Evolutionary conservation across 2,888 invertebrate genomes (phyloP), one percentile per base, ranked within the genome.

Genomic region (Hirtodrosophila alboralis): DNA sequence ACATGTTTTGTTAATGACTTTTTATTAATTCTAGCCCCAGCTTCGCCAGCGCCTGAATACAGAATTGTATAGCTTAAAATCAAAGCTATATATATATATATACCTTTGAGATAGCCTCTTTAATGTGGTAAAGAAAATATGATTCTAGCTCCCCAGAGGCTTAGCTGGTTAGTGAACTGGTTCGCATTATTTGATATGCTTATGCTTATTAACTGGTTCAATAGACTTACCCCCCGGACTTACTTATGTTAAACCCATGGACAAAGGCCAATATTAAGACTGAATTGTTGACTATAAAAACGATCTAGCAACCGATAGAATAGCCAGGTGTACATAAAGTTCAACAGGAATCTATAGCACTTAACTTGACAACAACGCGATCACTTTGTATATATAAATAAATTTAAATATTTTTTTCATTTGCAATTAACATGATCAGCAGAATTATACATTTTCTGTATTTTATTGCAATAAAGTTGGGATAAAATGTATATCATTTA

Each of bases 1-100:
- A 79, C 79, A 79, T 83, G 83, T 79, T 79, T 67, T 56, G 57
- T 78, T 78, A 83, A 81, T 76, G 74, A 79, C 70, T 79, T 79
- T 75, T 83, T 79, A 83, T 78, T 79, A 65, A 76, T 76, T 78
- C 68, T 78, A 53, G 41, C 54, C 34, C 28, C 13, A 31, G 34
- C 54, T 44, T 16, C 13, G 28, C 3, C 6, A 31, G 14, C 23
- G 31, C 13, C 43, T 16, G 26, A 36, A 58, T 51, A 36, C 33
- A 5, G 31, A 52, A 53, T 28, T 59, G 26, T 37, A 2, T 36
- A 9, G 34, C 28, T 14, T 31, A 16, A 13, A 33, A 33, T 21
- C 10, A 57, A 21, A 56, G 47, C 16, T 45, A 12, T n/a, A n/a
- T n/a, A n/a, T n/a, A n/a, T 36, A 34, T 43, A 44, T 30, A 44